Conservation (phyloP, 2,113 vertebrate genomes). For the Platanista minor region DNA sequence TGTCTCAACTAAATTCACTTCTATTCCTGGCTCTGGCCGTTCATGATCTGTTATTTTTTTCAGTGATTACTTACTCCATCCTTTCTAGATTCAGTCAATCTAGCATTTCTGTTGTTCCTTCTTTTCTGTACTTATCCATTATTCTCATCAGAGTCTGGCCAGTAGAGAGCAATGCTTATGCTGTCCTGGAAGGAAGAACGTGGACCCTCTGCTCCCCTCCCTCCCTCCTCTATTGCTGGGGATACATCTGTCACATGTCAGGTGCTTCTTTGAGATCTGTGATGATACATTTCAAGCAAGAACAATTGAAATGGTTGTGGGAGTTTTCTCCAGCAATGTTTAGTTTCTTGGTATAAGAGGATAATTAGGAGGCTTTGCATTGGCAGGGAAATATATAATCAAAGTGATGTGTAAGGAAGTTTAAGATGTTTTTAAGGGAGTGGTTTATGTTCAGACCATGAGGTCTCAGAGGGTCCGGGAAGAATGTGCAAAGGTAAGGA, state of each 20-base stretch:
- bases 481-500: not conserved
- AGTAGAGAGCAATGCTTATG: not conserved
- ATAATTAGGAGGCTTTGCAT: not conserved
- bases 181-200: fast-evolving
- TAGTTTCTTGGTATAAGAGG: not conserved
- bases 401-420: not conserved
- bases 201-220: fast-evolving
- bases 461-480: not conserved
- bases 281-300: not conserved
- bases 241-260: too few species aligned
- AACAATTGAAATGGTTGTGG: not conserved
- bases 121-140: not conserved
- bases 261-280: not conserved
- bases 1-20: not conserved
- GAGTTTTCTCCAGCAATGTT: not conserved
- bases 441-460: not conserved
- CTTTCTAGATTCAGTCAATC: not conserved
- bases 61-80: too few species aligned
- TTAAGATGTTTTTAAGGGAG: not conserved
- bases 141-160: not conserved
- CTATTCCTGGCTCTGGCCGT: not conserved
- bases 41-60: not conserved
- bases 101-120: not conserved
- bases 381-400: not conserved
- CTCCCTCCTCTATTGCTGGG: not conserved